Base-by-base conservation (phyloP, 2,888 invertebrate species). In the Hyposoter dolosus region DNA sequence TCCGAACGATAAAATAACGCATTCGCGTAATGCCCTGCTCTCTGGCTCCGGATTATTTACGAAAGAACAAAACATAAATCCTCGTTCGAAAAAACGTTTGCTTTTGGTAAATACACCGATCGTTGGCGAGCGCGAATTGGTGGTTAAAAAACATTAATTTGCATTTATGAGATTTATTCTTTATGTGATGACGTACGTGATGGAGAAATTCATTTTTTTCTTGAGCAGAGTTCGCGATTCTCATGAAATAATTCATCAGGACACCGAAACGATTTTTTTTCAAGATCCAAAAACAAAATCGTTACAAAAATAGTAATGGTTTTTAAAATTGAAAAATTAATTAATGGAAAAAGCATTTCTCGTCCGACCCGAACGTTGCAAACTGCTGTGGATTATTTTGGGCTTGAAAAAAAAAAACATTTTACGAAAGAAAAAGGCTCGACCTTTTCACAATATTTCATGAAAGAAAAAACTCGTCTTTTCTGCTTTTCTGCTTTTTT, bases 21-120 rank as follows among this genome's bases (percentile, higher is more conserved):
- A 56, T 19, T 40, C 40, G 35, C 28, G 32, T 23, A 40, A 23
- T 69, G 35, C 15, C 5, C 23, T n/a, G n/a, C n/a, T n/a, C n/a
- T n/a, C 35, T 35, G 63, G 35, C 60, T 63, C 63, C 66, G 35
- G 35, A 76, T 76, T 71, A 80, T 69, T 76, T 43, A 28, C 47
- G 9, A 45, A 60, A 60, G 60, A 28, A 5, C 60, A 6, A 65
- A 76, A 71, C 32, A 76, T 76, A 84, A 53, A 80, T 84, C 45
- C 80, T 53, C 75, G 47, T 76, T 68, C 56, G n/a, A 69, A 66
- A 28, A 66, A 28, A 56, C 43, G 35, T 32, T 35, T 43, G 45
- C 7, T 9, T 68, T 68, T n/a, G 15, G 5, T 60, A 12, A 4
- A 15, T 60, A 28, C 0, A 12, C 23, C 28, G 28, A 28, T 60